Base-by-base conservation (phyloP, 2,113 vertebrate species). In the Etheostoma spectabile region DNA sequence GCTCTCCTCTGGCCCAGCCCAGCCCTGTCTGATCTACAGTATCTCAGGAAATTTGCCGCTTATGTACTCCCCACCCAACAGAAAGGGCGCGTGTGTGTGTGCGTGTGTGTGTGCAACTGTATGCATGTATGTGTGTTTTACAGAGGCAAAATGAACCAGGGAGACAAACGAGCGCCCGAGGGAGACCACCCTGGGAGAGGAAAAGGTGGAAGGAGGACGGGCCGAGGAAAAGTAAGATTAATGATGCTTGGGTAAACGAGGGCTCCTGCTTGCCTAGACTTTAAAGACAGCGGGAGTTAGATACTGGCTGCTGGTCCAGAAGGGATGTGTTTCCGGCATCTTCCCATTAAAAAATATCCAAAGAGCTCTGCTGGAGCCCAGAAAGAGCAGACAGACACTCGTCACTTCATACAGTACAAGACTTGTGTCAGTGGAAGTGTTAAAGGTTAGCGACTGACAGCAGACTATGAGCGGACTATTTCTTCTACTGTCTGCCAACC, bases 151-250 rank as follows among this genome's bases (percentile, higher is more conserved):
- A 77, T 65, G 80, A 84, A 82, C 52, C 68, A 1, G 74, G 74
- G 88, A 91, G 82, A 88, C 88, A 92, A 91, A 92, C 82, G 86
- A 91, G 86, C 30, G 80, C 91, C 89, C 77, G 53, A 77, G 85
- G 89, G 91, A 93, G 90, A 90, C 89, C 91, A 92, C 92, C 91
- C 77, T 70, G 87, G 77, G 91, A 91, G 89, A 84, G 61, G 73
- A 79, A 77, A 90, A 86, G 88, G 85, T 79, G 85, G 86, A 79
- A 75, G 77, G 90, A 89, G 91, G 91, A 93, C 89, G 92, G 91
- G 89, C 88, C 46, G 38, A 69, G 89, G 90, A 80, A 91, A 93
- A 94, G 92, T 91, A 94, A 94, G 93, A 94, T 94, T 94, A 94
- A 94, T 94, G 93, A 92, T 88, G 86, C 89, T 90, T 63, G 88